Percentiles rank a stretch among this genome's conserved stretches.
These are phyloP conservation scores for Apodemus agrarius DNA, from an alignment of 2,797 vertebrate species.

Conservation along the genomic window DNA sequence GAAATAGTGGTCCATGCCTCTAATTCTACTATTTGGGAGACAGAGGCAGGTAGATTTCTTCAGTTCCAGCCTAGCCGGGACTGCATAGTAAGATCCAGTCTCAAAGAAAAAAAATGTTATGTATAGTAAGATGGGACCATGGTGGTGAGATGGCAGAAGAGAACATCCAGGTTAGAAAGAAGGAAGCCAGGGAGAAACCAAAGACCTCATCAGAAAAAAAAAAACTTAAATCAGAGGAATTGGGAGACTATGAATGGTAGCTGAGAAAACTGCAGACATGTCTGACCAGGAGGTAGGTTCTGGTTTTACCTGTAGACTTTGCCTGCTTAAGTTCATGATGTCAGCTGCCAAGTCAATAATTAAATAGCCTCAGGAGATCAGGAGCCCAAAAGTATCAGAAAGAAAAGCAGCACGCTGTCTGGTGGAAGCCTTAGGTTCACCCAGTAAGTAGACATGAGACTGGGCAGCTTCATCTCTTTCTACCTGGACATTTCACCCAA, in stretches of 20 bases:
- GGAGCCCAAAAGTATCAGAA: slow-evolving; percentile 21
- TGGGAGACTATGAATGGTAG: background rate
- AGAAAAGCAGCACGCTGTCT: background rate
- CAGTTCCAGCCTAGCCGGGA: background rate
- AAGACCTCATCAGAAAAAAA: background rate
- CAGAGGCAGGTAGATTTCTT: background rate
- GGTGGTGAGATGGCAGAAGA: background rate
- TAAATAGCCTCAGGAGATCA: slow-evolving; percentile 11
- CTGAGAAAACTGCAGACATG: background rate
- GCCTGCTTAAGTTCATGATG: background rate
- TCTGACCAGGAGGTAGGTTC: background rate
- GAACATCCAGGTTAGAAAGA: background rate
- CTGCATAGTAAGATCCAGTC: background rate
- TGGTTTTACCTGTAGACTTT: slow-evolving; percentile 41
- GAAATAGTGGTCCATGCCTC: background rate
- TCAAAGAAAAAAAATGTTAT: background rate
- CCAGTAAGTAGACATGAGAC: background rate
- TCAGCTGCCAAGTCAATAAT: background rate
- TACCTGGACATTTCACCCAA: background rate
- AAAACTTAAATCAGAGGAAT: background rate
- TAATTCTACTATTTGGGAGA: background rate
- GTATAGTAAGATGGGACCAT: background rate
- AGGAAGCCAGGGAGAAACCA: background rate
- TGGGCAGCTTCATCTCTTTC: background rate
- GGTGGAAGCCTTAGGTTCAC: background rate